Evolutionary conservation across 2,888 invertebrate species (phyloP), one percentile per base, ranked within the genome.

Genomic region (Pristionchus japonicus): DNA sequence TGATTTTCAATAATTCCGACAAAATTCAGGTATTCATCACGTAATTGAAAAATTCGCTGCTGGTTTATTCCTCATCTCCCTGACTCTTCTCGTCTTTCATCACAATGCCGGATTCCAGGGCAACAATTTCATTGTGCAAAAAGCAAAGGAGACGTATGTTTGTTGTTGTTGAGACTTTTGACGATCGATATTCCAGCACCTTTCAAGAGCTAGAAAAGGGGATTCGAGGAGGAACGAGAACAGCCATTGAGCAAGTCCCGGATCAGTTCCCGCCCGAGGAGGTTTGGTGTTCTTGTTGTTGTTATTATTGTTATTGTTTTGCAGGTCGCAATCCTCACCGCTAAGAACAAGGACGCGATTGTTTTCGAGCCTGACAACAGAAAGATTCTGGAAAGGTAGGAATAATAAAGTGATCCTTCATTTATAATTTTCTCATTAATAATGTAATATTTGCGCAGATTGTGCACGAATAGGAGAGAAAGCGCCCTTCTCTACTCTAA

Each of bases 251-350:
- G n/a, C 77, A 77, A 77, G 77, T 77, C 2, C 40, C 40, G 1
- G 77, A 77, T 27, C 77, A 77, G 47, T 77, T 77, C 77, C 77
- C 77, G 11, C 77, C 77, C 15, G 77, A 77, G 7, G n/a, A 77
- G 77, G 77, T 77, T 43, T 6, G 4, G 7, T 23, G 11, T 40
- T 31, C 20, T 40, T 40, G 23, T 74, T 40, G 9, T 74, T 74
- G 1, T 40, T 74, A 6, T 43, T 20, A 23, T 23, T 23, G 6
- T 70, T 27, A 7, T 37, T 37, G 4, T 37, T 15, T 43, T 15
- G 3, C 43, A 77, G 77, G 77, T 77, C 11, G 77, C 77, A n/a
- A 40, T 77, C n/a, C 43, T 77, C 43, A 77, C 77, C 13, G 34
- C 34, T 3, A 40, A 27, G n/a, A 77, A 77, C n/a, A 77, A 77